phyloP scores from a whole-genome alignment of 2,888 invertebrate genomes.

The Seira sanloemensis region DNA sequence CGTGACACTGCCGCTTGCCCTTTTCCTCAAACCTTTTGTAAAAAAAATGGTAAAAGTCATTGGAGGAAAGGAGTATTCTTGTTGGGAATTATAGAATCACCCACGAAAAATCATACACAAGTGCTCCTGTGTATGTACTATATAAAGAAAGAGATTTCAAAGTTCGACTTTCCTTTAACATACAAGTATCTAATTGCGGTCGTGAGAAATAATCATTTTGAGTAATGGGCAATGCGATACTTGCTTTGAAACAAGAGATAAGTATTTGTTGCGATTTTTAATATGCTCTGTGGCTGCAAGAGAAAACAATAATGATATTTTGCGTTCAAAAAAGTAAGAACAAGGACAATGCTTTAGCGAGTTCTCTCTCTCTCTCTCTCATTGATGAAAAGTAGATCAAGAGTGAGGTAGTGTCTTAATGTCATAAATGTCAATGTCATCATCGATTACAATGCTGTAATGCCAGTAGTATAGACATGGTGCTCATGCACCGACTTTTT shows the following conservation, averaged over 20 bases:
- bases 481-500: no score
- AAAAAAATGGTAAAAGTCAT: no score
- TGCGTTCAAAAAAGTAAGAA: constrained; percentile 16
- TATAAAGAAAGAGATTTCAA: no score
- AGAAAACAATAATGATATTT: neutral
- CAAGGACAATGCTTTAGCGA: constrained; percentile 9
- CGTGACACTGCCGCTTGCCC: no score
- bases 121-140: no score
- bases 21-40: no score
- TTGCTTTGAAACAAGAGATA: constrained; percentile 18
- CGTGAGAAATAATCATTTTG: neutral
- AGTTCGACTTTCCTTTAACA: constrained; percentile 5
- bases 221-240: constrained; percentile 9
- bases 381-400: constrained; percentile 41
- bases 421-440: constrained; percentile 52
- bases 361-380: no score
- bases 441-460: constrained; percentile 13
- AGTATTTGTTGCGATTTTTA: no score
- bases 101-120: no score
- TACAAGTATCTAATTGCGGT: neutral
- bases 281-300: no score
- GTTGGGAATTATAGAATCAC: no score
- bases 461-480: neutral
- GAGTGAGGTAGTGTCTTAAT: constrained; percentile 49
- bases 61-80: no score